Evolutionary conservation across 1,140 invertebrate species (phyloP).

Genomic region (Maniola jurtina): DNA sequence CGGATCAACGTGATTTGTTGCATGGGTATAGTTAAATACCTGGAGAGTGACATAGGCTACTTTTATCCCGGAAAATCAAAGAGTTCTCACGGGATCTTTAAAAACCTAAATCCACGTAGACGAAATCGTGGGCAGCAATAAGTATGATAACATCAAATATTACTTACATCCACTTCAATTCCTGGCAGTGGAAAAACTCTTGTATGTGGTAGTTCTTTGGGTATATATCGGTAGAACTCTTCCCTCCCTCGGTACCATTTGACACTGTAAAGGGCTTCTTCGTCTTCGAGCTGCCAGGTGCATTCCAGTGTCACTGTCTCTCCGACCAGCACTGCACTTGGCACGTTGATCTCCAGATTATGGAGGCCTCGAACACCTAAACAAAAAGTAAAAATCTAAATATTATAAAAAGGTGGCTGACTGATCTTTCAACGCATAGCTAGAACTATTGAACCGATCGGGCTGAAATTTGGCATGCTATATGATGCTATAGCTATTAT

Average conservation of each 20-base stretch:
- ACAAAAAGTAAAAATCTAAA: constrained; percentile 17
- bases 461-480: no score
- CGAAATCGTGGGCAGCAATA: no score
- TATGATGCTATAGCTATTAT: no score
- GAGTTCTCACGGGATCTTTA: no score
- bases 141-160: no score
- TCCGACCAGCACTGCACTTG: constrained; percentile 81
- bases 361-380: constrained; percentile 82
- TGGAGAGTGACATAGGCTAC: no score
- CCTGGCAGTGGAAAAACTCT: constrained; percentile 83
- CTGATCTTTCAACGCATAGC: no score
- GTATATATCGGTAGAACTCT: constrained; percentile 88
- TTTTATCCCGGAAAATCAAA: no score
- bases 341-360: constrained; percentile 83
- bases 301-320: constrained; percentile 84
- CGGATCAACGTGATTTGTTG: no score
- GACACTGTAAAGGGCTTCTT: constrained; percentile 85
- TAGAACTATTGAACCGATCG: no score
- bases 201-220: constrained; percentile 83
- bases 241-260: constrained; percentile 87
- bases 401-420: background rate
- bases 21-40: no score
- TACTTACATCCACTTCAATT: constrained; percentile 88
- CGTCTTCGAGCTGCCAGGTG: constrained; percentile 84
- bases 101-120: no score